Conservation (phyloP, 2,888 invertebrate species). For the Timema podura region DNA sequence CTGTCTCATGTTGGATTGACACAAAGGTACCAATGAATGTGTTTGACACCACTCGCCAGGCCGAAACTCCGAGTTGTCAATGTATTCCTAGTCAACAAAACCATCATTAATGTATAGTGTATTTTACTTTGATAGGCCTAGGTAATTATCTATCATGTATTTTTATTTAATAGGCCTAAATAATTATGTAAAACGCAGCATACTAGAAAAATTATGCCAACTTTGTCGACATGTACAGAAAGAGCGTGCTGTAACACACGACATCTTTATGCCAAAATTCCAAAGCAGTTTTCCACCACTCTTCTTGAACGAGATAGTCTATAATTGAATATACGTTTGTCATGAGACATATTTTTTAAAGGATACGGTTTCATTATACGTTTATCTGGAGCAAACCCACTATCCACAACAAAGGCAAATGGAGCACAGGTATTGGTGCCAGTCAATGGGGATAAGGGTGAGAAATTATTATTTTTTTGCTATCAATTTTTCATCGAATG, state of each 20-base stretch:
- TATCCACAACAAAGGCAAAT: not conserved
- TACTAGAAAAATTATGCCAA: not conserved
- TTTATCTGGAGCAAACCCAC: not conserved
- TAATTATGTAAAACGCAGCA: not conserved
- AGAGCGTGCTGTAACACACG: not conserved
- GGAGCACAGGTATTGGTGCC: not conserved
- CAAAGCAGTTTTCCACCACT: not conserved
- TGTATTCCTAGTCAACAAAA: not conserved
- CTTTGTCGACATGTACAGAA: not conserved
- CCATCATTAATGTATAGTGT: not conserved
- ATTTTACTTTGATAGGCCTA: not conserved
- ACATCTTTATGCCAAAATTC: not conserved
- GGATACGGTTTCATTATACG: not conserved
- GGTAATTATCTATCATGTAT: too few relatives aligned
- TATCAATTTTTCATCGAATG: not conserved
- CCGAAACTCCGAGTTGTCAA: not conserved
- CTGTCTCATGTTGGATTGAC: not conserved
- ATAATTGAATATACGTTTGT: not conserved
- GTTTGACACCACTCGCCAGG: not conserved
- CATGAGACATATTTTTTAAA: not conserved
- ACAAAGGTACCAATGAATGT: not conserved
- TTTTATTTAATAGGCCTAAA: too few relatives aligned
- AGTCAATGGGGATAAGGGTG: not conserved
- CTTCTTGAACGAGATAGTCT: not conserved
- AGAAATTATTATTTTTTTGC: not conserved